Evolutionary conservation across 1,140 invertebrate genomes (phyloP), one percentile per base, ranked within the genome.

Genomic region (Gonioctena quinquepunctata): DNA sequence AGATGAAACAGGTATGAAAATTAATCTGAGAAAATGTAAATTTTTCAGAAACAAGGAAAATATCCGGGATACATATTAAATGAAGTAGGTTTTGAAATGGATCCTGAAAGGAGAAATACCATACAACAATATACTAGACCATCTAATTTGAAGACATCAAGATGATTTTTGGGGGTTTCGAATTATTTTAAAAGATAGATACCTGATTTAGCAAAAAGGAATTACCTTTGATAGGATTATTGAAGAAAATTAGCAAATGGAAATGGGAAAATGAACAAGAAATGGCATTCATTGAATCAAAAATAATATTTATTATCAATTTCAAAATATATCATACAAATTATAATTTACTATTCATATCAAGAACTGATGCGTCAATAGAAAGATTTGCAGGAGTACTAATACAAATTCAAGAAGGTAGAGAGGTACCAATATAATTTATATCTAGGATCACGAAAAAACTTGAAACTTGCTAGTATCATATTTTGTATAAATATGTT

Each of bases 41-140:
- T 72, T 74, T 56, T 72, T 22, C 4, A 71, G 57, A 64, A 28
- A 8, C 3, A 28, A 28, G 8, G 3, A 28, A 28, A 3, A 28
- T 28, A 28, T 28, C 8, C 8, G 8, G 27, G 27, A 4, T 28
- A 28, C 27, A 28, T 3, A 28, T 8, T 28, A 28, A 28, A 1
- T 28, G 27, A 28, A 5, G 13, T 7, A 28, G 27, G 27, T 28
- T 28, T 28, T 7, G 27, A 2, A 28, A 76, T 75, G 13, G 76
- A 68, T 0, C 42, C 42, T 2, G 18, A 26, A 13, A 81, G 81
- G 28, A 21, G 6, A 28, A 5, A 28, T 1, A 28, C 27, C 27
- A 28, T 1, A 28, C 27, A 28, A 28, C 6, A 28, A 28, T 28
- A 28, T 11, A 1, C 2, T 1, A 33, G 28, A 33, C 28, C 28